Evolutionary conservation across 1,140 invertebrate genomes (phyloP), one percentile per base, ranked within the genome.

Genomic region (Ips typographus): DNA sequence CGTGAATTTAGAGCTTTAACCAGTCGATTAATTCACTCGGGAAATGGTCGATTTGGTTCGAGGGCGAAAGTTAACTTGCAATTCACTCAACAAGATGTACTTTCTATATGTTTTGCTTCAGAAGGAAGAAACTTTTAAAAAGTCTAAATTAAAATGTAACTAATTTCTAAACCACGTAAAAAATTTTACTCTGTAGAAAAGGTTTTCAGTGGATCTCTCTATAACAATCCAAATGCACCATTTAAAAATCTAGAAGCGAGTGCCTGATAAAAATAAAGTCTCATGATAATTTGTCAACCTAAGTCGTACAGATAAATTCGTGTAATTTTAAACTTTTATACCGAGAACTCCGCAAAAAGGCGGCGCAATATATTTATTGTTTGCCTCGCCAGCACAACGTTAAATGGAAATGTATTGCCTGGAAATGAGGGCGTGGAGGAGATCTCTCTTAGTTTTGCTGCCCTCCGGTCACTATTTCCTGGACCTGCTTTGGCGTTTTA

Each of bases 281-380:
- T 56, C 53, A 56, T 56, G 39, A 56, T 56, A 56, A 56, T 56
- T 56, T 56, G 53, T 56, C 53, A 69, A 63, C 51, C 51, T 69
- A 69, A 69, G 59, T 69, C 67, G 67, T 63, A 64, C 67, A 69
- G 59, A 69, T 69, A 69, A 69, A 69, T 69, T 68, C 58, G 56
- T 69, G 67, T 69, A 69, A 69, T 69, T 69, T 63, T 69, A 63
- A 69, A 69, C 59, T 69, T 64, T 62, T 69, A 69, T 69, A 60
- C 55, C 36, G 49, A 68, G 43, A 49, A 49, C 3, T n/a, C 60
- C 40, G 67, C 40, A 69, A 69, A 69, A 69, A 57, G 59, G 59
- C 52, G 67, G 42, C 40, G 37, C 60, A 42, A 69, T 69, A 47
- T 69, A 69, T 69, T 69, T 69, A 69, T 69, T 69, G 60, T 69